Base-by-base conservation (phyloP, 2,113 vertebrate species). In the Corythornis madagascariensis region DNA sequence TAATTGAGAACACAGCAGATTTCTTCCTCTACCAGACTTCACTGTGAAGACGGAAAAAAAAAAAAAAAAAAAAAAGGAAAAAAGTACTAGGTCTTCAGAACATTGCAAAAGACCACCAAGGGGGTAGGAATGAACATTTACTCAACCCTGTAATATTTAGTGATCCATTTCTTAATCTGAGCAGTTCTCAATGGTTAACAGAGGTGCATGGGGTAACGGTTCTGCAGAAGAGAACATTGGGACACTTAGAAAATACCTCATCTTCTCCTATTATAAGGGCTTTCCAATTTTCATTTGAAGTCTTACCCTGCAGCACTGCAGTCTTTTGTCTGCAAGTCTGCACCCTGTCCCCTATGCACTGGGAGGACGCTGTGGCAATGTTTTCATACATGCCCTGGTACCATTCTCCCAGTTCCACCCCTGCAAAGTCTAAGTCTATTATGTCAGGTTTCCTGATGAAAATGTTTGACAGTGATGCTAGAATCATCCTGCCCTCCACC, bases 351-450 rank as follows among this genome's bases (percentile, higher is more conserved):
- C 28, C 29, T 50, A 15, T 3, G 25, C 48, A 22, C 57, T 29
- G 5, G 13, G 18, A 83, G 31, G 35, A 52, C 0, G 0, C 24
- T 24, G 13, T 26, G 43, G 13, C 33, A 48, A 16, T 14, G 13
- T 59, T 66, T 83, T 19, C 33, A 33, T 43, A 38, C 15, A n/a
- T 13, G 29, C 31, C 57, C 48, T 66, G 81, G 33, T 35, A 7
- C 38, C 69, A 18, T 15, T 77, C 56, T 52, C 47, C 38, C 33
- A 86, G 8, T 7, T 83, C 55, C n/a, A 20, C 13, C 13, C 20
- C 42, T 25, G 64, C 33, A 10, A 83, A 93, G 38, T 31, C 67
- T 1, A 0, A 86, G 52, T 10, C 31, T 52, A 38, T 11, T 48
- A 3, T 3, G 10, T 12, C 60, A 70, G 18, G 16, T 19, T 59